Evolutionary conservation across 2,888 invertebrate genomes (phyloP), one percentile per base, ranked within the genome.

Genomic region (Macaria notata): DNA sequence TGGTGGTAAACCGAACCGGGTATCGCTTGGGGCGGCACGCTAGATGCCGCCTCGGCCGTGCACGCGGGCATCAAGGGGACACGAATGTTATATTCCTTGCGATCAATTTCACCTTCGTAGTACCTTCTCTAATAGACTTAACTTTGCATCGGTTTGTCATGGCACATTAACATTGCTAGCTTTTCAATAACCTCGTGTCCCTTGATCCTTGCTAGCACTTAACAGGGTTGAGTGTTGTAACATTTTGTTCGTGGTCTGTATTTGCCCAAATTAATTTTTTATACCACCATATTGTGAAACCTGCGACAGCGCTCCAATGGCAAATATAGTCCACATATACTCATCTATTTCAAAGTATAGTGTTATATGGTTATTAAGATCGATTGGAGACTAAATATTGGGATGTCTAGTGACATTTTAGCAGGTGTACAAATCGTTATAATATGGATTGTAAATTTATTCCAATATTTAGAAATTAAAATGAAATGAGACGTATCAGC

Each of bases 1-100:
- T 95, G 95, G 95, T 95, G 95, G 95, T 94, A 94, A 93, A 86
- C 73, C 71, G 73, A 76, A 72, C 76, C 68, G 62, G 56, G 63
- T 57, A 62, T 50, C 54, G 52, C 63, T 66, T 63, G 66, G 62
- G 41, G 51, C 56, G 62, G 49, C 60, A 62, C 57, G 53, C 44
- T 61, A 56, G 81, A 82, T 84, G 77, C 77, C 78, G 77, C 72
- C 72, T 81, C 81, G 78, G 82, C 72, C 68, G 82, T 82, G 83
- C 80, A 79, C 81, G 80, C 72, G 74, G 75, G 84, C 79, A 75
- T 84, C 87, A 87, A 86, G 84, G 70, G 88, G 87, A 88, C 89
- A 90, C 85, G 86, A 86, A 75, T 76, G 83, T 86, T 84, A 80
- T 68, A 69, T 69, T 76, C 74, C 75, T 73, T 74, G 65, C 71